Percentiles rank a stretch among this genome's conserved stretches.
phyloP scores from a whole-genome alignment of 2,113 vertebrate genomes.

The Riparia riparia region DNA sequence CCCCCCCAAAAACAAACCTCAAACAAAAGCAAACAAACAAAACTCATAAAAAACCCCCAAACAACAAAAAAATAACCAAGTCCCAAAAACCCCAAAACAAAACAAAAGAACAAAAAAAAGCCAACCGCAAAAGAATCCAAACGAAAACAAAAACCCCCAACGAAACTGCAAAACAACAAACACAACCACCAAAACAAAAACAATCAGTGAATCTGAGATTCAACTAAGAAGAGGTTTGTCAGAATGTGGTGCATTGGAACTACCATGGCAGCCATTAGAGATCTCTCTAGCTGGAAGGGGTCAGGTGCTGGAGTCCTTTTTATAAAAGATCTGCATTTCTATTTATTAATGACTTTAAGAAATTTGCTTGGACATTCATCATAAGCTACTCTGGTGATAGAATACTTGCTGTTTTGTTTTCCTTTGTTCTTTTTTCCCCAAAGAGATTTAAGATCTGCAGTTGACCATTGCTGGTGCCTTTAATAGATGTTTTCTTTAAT shows the following conservation, averaged over 20 bases:
- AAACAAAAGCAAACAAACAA: no score
- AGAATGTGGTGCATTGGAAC: background rate
- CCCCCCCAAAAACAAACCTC: no score
- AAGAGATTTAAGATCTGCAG: background rate
- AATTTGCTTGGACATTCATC: background rate
- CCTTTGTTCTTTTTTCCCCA: accelerated
- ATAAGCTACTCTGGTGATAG: background rate
- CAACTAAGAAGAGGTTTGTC: background rate
- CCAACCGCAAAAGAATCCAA: background rate
- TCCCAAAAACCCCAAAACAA: background rate
- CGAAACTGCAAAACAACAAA: background rate
- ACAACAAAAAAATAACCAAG: no score
- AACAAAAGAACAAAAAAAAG: no score
- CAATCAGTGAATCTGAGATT: background rate
- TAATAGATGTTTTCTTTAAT: background rate
- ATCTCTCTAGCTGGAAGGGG: background rate
- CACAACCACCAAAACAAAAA: background rate
- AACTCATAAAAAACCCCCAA: no score
- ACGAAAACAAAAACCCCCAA: no score
- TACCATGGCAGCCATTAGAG: background rate
- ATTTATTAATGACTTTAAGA: background rate
- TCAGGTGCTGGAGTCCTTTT: background rate
- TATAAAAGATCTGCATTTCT: background rate
- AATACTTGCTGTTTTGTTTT: background rate
- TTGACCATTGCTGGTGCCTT: background rate